Conservation (phyloP, 2,113 vertebrate species). For the Malurus melanocephalus region DNA sequence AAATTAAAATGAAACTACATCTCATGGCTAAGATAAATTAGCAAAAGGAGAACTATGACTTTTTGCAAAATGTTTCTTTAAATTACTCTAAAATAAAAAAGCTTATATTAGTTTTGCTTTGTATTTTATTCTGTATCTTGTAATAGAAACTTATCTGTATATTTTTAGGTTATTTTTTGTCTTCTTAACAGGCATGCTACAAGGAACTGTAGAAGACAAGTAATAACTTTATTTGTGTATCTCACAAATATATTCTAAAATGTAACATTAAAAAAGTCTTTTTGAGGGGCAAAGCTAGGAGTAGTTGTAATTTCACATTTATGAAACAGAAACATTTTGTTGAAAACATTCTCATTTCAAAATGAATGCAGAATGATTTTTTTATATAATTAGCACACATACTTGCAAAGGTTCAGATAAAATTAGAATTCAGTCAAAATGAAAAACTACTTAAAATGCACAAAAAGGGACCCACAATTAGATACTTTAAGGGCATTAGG, state of each 20-base stretch:
- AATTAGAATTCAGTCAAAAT: slow-evolving; percentile 28
- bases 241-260: background rate
- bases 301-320: background rate
- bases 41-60: background rate
- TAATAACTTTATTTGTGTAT: background rate
- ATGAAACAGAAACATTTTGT: background rate
- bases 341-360: background rate
- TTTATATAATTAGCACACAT: background rate
- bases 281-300: background rate
- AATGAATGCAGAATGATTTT: slow-evolving; percentile 1
- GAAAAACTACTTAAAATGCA: slow-evolving; percentile 8
- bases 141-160: background rate
- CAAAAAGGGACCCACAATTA: background rate
- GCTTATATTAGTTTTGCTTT: background rate
- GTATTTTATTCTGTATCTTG: background rate
- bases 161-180: background rate
- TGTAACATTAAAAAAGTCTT: background rate
- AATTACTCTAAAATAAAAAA: background rate
- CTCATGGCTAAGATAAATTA: background rate
- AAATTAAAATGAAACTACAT: background rate
- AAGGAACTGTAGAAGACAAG: background rate
- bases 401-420: slow-evolving; percentile 37
- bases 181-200: background rate
- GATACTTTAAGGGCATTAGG: background rate
- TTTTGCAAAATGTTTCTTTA: background rate